A percentile compares a stretch with the other conserved stretches of the same genome.
These are phyloP conservation scores for Tyrophagus putrescentiae DNA, from an alignment of 1,140 invertebrate species.

Conservation along the genomic window DNA sequence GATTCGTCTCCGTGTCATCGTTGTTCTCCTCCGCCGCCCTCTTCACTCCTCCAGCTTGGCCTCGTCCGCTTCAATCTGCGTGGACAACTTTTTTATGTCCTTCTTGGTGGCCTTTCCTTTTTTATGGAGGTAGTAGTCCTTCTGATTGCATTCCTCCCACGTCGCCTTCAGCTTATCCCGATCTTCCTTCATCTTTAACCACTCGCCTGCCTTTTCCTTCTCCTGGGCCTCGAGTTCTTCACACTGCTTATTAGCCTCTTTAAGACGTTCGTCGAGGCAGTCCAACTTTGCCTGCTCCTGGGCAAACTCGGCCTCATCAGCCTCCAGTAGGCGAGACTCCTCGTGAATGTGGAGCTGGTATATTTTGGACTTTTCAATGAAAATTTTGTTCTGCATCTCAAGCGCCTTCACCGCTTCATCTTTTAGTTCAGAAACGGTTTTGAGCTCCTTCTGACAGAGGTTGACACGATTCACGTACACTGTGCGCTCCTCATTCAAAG, in stretches of 20 bases:
- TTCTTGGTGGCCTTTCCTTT: slow-evolving; percentile 48
- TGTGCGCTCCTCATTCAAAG: slow-evolving; percentile 55
- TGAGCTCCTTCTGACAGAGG: slow-evolving; percentile 75
- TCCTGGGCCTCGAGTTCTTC: slow-evolving; percentile 38
- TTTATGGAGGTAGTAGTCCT: slow-evolving; percentile 32
- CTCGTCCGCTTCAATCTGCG: slow-evolving; percentile 35
- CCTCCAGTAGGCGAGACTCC: neutral
- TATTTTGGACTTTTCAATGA: slow-evolving; percentile 49
- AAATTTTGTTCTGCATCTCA: slow-evolving; percentile 57
- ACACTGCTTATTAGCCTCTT: slow-evolving; percentile 38
- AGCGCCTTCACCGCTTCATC: slow-evolving; percentile 69
- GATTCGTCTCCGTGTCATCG: slow-evolving; percentile 46
- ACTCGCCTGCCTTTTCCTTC: slow-evolving; percentile 38
- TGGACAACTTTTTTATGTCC: slow-evolving; percentile 47
- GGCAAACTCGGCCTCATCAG: slow-evolving; percentile 28
- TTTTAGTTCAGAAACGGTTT: slow-evolving; percentile 65
- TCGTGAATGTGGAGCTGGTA: slow-evolving; percentile 39
- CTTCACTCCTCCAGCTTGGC: slow-evolving; percentile 38
- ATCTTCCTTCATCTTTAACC: slow-evolving; percentile 39
- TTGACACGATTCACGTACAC: slow-evolving; percentile 79
- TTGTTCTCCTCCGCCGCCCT: slow-evolving; percentile 50
- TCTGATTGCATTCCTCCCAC: slow-evolving; percentile 28
- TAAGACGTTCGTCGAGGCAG: slow-evolving; percentile 57
- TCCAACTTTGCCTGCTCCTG: slow-evolving; percentile 63
- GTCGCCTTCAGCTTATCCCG: slow-evolving; percentile 36